phyloP scores from a whole-genome alignment of 2,797 vertebrate genomes.

The Florisuga fusca region DNA sequence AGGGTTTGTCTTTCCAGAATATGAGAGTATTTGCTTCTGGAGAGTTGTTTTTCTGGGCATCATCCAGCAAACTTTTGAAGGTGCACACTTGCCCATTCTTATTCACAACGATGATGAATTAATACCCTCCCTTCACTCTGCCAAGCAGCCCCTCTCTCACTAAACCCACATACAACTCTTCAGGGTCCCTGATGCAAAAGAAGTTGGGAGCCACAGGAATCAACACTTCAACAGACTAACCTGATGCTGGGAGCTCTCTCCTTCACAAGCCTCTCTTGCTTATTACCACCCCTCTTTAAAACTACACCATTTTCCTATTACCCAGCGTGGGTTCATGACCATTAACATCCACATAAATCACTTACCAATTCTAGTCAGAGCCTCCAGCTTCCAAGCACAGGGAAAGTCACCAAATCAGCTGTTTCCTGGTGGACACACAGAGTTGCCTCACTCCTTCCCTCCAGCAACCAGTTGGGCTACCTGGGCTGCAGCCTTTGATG shows the following conservation, averaged over 20 bases:
- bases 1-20: neutral
- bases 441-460: accelerated
- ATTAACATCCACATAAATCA: neutral
- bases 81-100: neutral
- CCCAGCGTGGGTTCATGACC: accelerated
- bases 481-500: neutral
- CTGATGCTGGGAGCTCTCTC: neutral
- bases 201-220: neutral
- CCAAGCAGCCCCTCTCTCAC: neutral
- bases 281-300: neutral
- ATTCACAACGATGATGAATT: accelerated
- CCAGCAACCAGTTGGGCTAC: accelerated
- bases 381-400: neutral
- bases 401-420: neutral
- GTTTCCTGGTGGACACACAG: accelerated
- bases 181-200: neutral
- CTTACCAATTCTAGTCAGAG: neutral
- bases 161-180: neutral
- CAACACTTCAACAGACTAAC: neutral
- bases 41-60: neutral
- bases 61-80: neutral
- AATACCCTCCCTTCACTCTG: neutral
- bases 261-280: neutral
- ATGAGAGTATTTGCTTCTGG: neutral
- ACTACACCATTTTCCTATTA: neutral